Evolutionary conservation across 2,797 vertebrate species (phyloP).

Genomic region (Amblyraja radiata): DNA sequence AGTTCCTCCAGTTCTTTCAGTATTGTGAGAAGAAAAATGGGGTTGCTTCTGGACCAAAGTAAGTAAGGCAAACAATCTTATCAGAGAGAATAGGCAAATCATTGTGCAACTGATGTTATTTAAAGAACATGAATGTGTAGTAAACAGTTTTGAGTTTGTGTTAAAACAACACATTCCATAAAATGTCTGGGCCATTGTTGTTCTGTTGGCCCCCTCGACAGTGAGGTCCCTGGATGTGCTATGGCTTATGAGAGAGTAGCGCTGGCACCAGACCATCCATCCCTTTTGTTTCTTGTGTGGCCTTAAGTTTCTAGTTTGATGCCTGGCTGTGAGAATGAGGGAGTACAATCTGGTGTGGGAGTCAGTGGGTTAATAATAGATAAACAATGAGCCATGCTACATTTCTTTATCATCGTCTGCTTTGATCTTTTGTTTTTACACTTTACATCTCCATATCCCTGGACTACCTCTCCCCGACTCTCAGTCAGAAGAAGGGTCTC

Average conservation of each 20-base stretch:
- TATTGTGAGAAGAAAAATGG: fast-evolving
- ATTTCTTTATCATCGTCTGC: too few relatives aligned
- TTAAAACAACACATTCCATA: neutral
- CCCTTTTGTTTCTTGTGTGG: neutral
- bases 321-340: neutral
- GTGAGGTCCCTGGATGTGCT: neutral
- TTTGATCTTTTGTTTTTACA: too few relatives aligned
- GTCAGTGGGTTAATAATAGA: too few relatives aligned
- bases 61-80: neutral
- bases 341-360: too few relatives aligned
- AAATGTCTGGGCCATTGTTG: neutral
- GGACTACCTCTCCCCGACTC: too few relatives aligned
- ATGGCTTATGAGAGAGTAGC: neutral
- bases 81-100: neutral
- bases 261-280: neutral
- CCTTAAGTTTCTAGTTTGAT: neutral
- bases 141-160: neutral
- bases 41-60: neutral
- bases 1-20: too few relatives aligned
- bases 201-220: neutral
- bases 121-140: neutral
- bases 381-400: too few relatives aligned
- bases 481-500: too few relatives aligned
- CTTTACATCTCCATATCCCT: too few relatives aligned
- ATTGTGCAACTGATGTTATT: neutral